A percentile compares a stretch with the other conserved stretches of the same genome.
Conservation (phyloP, 2,113 vertebrate species). For the Indicator indicator region DNA sequence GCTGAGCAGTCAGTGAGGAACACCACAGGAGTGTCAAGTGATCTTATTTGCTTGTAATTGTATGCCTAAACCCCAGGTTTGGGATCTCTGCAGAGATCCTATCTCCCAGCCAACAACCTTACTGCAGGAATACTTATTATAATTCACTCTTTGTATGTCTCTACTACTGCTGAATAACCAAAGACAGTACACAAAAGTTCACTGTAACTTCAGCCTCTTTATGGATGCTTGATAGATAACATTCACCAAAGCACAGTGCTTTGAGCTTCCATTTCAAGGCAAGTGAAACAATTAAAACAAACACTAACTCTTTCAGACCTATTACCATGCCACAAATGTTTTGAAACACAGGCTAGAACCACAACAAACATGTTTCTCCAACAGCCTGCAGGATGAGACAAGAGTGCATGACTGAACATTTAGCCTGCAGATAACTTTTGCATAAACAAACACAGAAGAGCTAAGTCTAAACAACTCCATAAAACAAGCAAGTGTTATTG, state of each 20-base stretch:
- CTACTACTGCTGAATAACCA: not conserved
- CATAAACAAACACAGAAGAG: not conserved
- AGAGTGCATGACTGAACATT: not conserved
- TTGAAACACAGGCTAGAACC: constrained; percentile 10
- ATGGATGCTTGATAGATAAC: not conserved
- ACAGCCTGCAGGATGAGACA: constrained; percentile 14
- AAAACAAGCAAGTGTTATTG: not conserved
- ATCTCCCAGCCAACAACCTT: not conserved
- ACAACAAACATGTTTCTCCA: constrained; percentile 14
- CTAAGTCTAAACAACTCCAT: not conserved
- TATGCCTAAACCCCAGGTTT: not conserved
- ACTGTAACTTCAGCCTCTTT: not conserved
- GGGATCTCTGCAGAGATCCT: not conserved
- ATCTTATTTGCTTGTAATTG: not conserved
- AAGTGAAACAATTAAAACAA: not conserved
- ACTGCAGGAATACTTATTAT: not conserved
- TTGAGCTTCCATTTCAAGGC: not conserved
- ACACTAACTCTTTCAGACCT: not conserved
- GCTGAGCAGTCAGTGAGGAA: not conserved
- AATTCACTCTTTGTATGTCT: not conserved
- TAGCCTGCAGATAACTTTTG: constrained; percentile 11
- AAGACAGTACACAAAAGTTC: not conserved
- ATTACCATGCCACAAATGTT: not conserved
- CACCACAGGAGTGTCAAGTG: not conserved
- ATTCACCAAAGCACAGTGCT: not conserved